Evolutionary conservation across 1,140 invertebrate species (phyloP), one percentile per base, ranked within the genome.

Genomic region (Meloidogyne floridensis): DNA sequence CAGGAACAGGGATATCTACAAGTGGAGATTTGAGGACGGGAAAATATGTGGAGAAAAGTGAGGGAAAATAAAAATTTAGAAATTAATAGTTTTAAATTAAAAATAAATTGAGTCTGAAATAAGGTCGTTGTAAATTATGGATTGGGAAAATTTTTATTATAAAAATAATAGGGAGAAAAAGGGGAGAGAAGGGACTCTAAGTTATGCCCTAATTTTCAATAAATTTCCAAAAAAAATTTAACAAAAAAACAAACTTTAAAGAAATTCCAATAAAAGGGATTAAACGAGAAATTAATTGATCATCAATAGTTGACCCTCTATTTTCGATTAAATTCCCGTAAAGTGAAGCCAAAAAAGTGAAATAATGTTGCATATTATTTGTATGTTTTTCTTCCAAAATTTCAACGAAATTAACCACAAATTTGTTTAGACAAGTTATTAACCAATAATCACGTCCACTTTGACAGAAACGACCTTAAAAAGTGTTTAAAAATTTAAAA

Each of bases 221-320:
- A 82, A 15, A 42, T 10, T 72, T 32, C 32, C 1, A 18, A 11
- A 70, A 54, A 75, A 7, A 69, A 7, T 11, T 20, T 32, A 32
- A 77, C 3, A 18, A 32, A 18, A 71, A 69, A 72, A 80, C 18
- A 43, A n/a, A 86, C 85, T 82, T 86, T 42, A 86, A 78, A 42
- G 85, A 82, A 71, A 82, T 72, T 18, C 85, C 81, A 20, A 86
- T 18, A 78, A 81, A 84, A 8, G 85, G 85, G 13, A 86, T 82
- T n/a, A 86, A 20, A 20, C 85, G 43, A 20, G 85, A 76, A 56
- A 86, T 71, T 13, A 84, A 54, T 51, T 83, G 79, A 54, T 86
- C 82, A 59, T 83, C 75, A 7, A 81, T 77, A 3, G 54, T 42
- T 54, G 77, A n/a, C 4, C 82, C 75, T 53, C 72, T 42, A 59